A percentile compares a stretch with the other conserved stretches of the same genome.
These are phyloP conservation scores for Rotaria sp. DNA, from an alignment of 2,888 invertebrate species.

Conservation along the genomic window DNA sequence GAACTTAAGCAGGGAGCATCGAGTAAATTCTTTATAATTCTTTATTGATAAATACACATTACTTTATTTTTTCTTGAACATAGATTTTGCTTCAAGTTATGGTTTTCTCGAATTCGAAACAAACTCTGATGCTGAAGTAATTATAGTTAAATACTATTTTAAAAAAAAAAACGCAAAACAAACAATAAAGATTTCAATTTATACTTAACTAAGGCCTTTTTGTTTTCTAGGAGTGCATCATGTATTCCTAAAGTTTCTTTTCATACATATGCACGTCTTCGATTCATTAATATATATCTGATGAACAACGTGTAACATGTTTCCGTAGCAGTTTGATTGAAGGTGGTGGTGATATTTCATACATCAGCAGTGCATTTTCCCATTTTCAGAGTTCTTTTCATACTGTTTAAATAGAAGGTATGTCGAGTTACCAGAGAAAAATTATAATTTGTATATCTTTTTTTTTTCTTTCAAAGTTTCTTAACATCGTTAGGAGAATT, in stretches of 20 bases:
- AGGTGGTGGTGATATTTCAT: neutral
- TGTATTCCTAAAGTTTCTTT: neutral
- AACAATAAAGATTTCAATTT: neutral
- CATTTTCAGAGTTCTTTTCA: neutral
- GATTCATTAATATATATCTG: neutral
- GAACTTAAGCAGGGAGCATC: slow-evolving; percentile 32
- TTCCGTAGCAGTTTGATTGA: neutral
- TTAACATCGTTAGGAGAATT: no score
- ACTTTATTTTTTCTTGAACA: neutral
- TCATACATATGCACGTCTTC: neutral
- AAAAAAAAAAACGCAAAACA: neutral
- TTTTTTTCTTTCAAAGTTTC: neutral
- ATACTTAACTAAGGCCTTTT: neutral
- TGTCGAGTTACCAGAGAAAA: neutral
- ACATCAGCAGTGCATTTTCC: neutral
- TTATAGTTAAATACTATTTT: neutral
- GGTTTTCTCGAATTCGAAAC: slow-evolving; percentile 40
- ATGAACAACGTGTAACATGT: slow-evolving; percentile 9
- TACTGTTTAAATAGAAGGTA: neutral
- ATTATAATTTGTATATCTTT: neutral
- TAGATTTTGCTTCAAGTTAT: slow-evolving; percentile 33
- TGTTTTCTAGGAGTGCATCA: neutral
- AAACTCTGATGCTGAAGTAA: slow-evolving; percentile 37
- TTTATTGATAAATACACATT: neutral
- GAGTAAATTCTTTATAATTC: neutral